phyloP scores from a whole-genome alignment of 2,113 vertebrate species.

The Syngnathoides biaculeatus region DNA sequence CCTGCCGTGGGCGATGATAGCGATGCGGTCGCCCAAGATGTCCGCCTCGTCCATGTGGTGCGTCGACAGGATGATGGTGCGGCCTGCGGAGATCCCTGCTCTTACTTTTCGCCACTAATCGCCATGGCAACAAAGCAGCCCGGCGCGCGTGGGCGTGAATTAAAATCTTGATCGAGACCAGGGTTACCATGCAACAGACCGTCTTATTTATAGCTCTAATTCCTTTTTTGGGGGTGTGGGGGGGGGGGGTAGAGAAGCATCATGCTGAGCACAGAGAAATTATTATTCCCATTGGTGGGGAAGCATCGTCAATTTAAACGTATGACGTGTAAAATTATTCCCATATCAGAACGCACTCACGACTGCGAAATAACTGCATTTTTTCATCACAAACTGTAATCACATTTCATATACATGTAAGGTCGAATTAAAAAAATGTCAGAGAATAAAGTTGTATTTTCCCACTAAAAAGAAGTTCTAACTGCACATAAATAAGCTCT shows the following conservation, averaged over 20 bases:
- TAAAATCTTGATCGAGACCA: conserved; percentile 39
- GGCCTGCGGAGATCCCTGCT: conserved; percentile 69
- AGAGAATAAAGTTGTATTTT: no score
- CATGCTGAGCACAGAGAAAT: not conserved
- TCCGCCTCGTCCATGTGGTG: conserved; percentile 99
- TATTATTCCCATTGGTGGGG: not conserved
- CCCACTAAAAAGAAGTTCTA: no score
- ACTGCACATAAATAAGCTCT: no score
- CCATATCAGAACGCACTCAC: not conserved
- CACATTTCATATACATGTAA: no score
- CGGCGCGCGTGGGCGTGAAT: conserved; percentile 29
- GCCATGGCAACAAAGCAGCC: conserved; percentile 47
- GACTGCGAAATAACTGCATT: not conserved
- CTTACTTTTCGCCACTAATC: conserved; percentile 21
- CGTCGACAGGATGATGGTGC: conserved; percentile 93
- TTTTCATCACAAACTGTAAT: not conserved
- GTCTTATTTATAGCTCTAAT: conserved; percentile 8
- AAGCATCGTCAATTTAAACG: not conserved
- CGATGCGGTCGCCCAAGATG: conserved; percentile 90
- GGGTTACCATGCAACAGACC: not conserved
- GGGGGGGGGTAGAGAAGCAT: not conserved
- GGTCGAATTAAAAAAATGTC: no score
- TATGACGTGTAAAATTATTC: not conserved
- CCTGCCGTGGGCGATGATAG: conserved; percentile 92
- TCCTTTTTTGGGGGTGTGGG: not conserved